A percentile compares a stretch with the other conserved stretches of the same genome.
phyloP scores from a whole-genome alignment of 2,888 invertebrate species.

The Romanomermis culicivorax region DNA sequence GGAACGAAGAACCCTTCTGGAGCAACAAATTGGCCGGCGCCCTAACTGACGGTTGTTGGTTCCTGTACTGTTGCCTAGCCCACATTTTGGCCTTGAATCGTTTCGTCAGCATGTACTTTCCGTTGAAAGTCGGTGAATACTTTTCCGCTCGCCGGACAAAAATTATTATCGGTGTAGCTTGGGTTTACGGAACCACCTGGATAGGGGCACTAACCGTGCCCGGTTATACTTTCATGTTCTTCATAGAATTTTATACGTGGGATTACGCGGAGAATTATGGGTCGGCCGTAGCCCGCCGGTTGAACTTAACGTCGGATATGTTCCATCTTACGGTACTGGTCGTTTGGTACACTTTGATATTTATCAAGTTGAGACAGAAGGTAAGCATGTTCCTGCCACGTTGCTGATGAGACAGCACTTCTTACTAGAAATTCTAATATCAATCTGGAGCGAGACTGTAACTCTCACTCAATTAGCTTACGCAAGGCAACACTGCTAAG shows the following conservation, averaged over 20 bases:
- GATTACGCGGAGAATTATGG: background rate
- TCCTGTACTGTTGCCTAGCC: background rate
- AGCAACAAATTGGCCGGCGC: background rate
- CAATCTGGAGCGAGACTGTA: too few species aligned
- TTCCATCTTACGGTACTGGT: background rate
- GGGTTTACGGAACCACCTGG: background rate
- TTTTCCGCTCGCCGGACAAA: background rate
- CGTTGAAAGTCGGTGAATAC: background rate
- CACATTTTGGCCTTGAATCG: background rate
- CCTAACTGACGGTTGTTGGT: background rate
- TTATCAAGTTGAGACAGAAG: background rate
- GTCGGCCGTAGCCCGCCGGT: background rate
- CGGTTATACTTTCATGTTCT: background rate
- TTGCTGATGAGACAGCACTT: too few species aligned
- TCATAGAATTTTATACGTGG: background rate
- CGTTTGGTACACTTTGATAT: background rate
- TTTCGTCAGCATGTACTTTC: background rate
- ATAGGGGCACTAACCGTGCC: background rate
- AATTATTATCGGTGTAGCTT: background rate
- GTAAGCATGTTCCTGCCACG: too few species aligned
- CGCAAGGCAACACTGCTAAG: too few species aligned
- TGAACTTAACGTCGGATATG: background rate
- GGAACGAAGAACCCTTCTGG: background rate
- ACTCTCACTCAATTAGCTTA: too few species aligned
- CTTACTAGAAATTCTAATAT: too few species aligned